Evolutionary conservation across 2,888 invertebrate species (phyloP).

Genomic region (Hydrotaea diabolus): DNA sequence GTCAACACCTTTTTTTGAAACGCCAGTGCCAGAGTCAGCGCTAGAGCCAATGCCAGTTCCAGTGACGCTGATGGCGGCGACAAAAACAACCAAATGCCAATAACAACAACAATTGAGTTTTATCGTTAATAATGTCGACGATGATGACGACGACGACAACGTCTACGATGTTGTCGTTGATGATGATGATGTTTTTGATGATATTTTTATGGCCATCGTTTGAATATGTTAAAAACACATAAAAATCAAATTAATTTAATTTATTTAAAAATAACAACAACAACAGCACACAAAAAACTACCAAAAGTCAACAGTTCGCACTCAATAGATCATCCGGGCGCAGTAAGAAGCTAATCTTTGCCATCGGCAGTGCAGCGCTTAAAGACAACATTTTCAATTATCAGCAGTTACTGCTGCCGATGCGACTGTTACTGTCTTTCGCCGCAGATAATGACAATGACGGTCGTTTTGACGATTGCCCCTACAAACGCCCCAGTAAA

Average conservation of each 20-base stretch:
- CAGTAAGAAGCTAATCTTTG: not conserved
- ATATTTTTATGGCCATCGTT: conserved; percentile 24
- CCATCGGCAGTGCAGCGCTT: conserved; percentile 59
- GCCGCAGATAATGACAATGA: conserved; percentile 6
- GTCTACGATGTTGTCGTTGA: not conserved
- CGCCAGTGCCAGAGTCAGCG: not conserved
- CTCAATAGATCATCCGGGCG: not conserved
- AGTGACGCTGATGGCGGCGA: not conserved
- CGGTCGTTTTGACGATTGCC: conserved; percentile 64
- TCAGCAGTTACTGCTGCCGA: conserved; percentile 36
- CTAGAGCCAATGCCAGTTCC: not conserved
- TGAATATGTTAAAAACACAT: conserved; percentile 21
- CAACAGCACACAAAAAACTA: not conserved
- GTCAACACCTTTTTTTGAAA: conserved; percentile 60
- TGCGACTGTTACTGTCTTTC: not conserved
- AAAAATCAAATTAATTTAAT: conserved; percentile 32
- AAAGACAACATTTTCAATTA: conserved; percentile 50
- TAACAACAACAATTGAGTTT: conserved; percentile 8
- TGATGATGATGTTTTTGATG: not conserved
- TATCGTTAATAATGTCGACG: not conserved
- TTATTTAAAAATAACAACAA: not conserved
- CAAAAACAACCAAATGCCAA: not conserved
- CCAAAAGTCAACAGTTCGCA: not conserved
- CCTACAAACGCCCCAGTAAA: conserved; percentile 75
- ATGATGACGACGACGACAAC: not conserved